phyloP scores from a whole-genome alignment of 1,140 invertebrate genomes.

The Thaumetopoea pityocampa region DNA sequence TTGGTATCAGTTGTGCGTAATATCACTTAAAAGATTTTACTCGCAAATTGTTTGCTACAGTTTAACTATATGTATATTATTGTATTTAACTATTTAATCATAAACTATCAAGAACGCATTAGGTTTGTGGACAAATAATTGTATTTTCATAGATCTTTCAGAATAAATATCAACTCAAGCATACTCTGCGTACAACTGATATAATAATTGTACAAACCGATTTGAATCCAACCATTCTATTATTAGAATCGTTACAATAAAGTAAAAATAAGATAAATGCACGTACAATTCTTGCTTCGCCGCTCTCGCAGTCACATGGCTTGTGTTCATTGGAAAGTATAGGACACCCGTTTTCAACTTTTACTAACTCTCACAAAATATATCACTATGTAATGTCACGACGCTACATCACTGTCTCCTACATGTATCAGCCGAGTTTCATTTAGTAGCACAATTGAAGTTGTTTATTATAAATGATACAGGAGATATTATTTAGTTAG shows the following conservation, averaged over 20 bases:
- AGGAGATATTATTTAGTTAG: constrained; percentile 19
- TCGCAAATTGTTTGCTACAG: too few relatives aligned
- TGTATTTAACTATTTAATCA: too few relatives aligned
- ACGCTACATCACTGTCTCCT: constrained; percentile 37
- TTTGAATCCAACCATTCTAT: constrained; percentile 17
- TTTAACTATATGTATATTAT: too few relatives aligned
- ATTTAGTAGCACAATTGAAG: constrained; percentile 12
- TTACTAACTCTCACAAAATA: constrained; percentile 48
- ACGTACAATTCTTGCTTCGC: constrained; percentile 61
- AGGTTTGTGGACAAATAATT: neutral
- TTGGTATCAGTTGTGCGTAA: too few relatives aligned
- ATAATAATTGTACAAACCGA: constrained; percentile 9
- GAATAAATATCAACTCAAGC: neutral
- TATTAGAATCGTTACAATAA: constrained; percentile 39
- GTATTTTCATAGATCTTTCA: neutral
- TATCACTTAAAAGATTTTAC: too few relatives aligned
- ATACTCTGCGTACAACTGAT: neutral
- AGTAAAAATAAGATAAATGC: constrained; percentile 52
- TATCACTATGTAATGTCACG: constrained; percentile 48
- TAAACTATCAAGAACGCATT: too few relatives aligned
- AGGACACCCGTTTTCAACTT: constrained; percentile 46
- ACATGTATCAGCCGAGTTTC: constrained; percentile 14
- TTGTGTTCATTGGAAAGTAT: constrained; percentile 52
- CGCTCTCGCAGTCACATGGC: constrained; percentile 65
- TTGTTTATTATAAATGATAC: constrained; percentile 1